Base-by-base conservation (phyloP, 2,797 vertebrate genomes). In the Ispidina lecontei region DNA sequence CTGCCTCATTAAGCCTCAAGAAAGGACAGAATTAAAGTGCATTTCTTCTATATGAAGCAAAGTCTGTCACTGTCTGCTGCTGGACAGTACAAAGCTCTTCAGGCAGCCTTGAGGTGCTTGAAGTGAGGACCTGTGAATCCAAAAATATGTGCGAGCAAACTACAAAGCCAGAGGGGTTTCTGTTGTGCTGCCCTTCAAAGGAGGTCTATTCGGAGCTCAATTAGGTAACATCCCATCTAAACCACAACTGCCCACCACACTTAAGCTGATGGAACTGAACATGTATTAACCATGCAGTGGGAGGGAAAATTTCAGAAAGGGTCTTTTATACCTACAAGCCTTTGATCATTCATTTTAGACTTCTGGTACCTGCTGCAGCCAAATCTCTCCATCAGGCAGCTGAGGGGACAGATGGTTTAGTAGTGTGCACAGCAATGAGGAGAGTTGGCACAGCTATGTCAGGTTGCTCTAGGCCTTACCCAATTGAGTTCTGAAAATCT, bases 21-120 rank as follows among this genome's bases (percentile, higher is more conserved):
- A 90, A 90, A 89, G 14, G 28, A 68, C 2, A 65, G 39, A 74
- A 89, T 70, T 84, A 35, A 89, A 88, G 9, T 39, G 46, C 16
- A 31, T 90, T 94, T 89, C 10, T 72, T 90, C 76, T 21, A 14
- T 26, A 70, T 39, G 64, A 89, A 87, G 62, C 31, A 87, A 91
- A 92, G 46, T 21, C 67, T 79, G 47, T 47, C 73, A 74, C 28
- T 52, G 33, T 75, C 55, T 77, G 68, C 69, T 93, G 54, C 62
- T 91, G 51, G 43, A 83, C 62, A 89, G 51, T 62, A 65, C 49
- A 10, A 46, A 64, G 43, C 72, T 85, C 73, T 81, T 83, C 69
- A 78, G 51, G 47, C 17, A 87, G 67, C 55, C 49, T 37, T 51
- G 44, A 87, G 51, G 33, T 72, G 39, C 68, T 65, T 63, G 63